Conservation (phyloP, 2,797 vertebrate genomes). For the Lepus oiostolus region DNA sequence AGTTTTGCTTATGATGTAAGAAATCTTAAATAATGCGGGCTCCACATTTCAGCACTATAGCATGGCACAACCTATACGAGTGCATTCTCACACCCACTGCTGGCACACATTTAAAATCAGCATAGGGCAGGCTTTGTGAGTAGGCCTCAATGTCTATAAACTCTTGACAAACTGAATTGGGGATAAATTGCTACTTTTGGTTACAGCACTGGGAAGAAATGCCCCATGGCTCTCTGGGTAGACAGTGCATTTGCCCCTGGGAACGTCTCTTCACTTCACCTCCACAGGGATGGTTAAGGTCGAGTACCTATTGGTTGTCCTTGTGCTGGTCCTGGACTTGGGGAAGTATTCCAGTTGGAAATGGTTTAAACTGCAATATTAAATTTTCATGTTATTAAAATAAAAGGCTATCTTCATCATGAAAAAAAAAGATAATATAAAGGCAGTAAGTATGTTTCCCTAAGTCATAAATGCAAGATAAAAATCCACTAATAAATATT, state of each 20-base stretch:
- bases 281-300: not conserved
- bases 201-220: not conserved
- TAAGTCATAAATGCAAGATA: not conserved
- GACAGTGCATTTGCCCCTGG: not conserved
- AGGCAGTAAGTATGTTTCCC: not conserved
- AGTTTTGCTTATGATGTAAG: not conserved
- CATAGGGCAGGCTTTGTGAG: not conserved
- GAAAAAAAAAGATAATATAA: not conserved
- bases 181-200: not conserved
- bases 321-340: not conserved
- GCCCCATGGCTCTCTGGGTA: not conserved
- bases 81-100: not conserved
- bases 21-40: not conserved
- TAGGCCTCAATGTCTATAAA: not conserved
- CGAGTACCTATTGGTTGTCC: not conserved
- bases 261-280: not conserved
- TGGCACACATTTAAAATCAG: not conserved
- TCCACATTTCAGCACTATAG: not conserved
- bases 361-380: not conserved
- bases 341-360: not conserved
- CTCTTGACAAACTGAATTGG: not conserved
- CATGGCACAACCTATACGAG: not conserved
- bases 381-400: not conserved
- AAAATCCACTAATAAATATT: constrained; percentile 24
- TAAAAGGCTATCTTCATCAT: not conserved